These are phyloP conservation scores for Ricordea florida DNA, from an alignment of 92 coral and sea anemone species.

Conservation along the genomic window DNA sequence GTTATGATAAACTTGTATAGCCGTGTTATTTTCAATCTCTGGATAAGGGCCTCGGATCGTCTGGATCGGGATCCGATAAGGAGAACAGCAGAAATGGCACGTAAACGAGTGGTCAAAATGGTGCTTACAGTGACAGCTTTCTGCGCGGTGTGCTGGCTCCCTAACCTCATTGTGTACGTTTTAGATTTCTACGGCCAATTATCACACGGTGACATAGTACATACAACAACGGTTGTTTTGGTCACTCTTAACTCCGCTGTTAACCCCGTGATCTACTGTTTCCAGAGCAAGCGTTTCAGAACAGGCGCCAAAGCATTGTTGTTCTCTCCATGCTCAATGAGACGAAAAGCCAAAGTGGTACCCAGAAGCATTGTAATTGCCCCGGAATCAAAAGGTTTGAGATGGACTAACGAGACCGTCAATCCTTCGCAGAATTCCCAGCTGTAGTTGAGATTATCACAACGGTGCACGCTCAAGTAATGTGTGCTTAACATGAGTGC, in stretches of 20 bases:
- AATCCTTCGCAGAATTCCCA: too few relatives aligned
- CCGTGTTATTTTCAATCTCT: slow-evolving; percentile 24
- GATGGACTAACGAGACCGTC: too few relatives aligned
- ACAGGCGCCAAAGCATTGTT: slow-evolving; percentile 1
- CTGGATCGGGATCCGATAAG: neutral
- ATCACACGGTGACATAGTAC: slow-evolving; percentile 25
- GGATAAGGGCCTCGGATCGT: neutral
- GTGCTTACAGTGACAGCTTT: slow-evolving; percentile 28
- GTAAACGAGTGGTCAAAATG: slow-evolving; percentile 23
- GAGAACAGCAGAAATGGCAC: slow-evolving; percentile 16
- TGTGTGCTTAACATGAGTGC: too few relatives aligned
- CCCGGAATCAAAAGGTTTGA: too few relatives aligned
- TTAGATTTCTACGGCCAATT: slow-evolving; percentile 21
- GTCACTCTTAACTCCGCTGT: slow-evolving; percentile 70
- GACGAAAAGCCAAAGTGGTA: slow-evolving; percentile 20
- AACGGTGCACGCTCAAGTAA: too few relatives aligned
- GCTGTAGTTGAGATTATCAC: too few relatives aligned
- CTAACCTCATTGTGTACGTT: slow-evolving; percentile 23
- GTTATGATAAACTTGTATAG: slow-evolving; percentile 8
- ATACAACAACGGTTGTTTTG: slow-evolving; percentile 67
- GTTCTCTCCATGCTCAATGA: slow-evolving; percentile 10
- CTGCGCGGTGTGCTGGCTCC: slow-evolving; percentile 27
- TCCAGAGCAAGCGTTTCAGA: slow-evolving; percentile 61
- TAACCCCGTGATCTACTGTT: slow-evolving; percentile 64
- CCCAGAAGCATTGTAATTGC: too few relatives aligned